Evolutionary conservation across 2,113 vertebrate genomes (phyloP).

Genomic region (Podilymbus podiceps): DNA sequence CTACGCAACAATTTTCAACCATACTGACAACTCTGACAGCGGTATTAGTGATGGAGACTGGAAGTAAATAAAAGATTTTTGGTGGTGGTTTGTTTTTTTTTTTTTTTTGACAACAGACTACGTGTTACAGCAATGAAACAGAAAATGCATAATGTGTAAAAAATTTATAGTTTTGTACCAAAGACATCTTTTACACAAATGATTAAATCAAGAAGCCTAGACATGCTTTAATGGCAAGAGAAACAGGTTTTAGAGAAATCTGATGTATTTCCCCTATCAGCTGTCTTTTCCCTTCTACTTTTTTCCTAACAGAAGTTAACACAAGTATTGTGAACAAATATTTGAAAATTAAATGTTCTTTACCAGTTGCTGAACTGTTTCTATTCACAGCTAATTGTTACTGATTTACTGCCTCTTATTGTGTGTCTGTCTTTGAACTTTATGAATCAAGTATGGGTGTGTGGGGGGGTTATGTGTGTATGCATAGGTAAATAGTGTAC

Average conservation of each 20-base stretch:
- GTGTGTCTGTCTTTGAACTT: background rate
- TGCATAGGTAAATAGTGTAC: background rate
- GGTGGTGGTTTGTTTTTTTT: too few relatives aligned
- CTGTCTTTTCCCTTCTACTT: background rate
- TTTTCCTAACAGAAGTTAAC: background rate
- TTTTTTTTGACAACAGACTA: background rate
- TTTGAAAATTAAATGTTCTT: background rate
- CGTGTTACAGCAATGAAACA: rapidly evolving
- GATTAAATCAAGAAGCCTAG: background rate
- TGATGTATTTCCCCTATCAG: background rate
- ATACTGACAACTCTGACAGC: background rate
- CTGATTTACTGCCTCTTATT: background rate
- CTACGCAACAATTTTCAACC: background rate
- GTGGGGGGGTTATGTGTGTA: background rate
- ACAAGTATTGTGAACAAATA: background rate
- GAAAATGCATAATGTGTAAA: background rate
- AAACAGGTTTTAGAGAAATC: background rate
- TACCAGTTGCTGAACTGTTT: background rate
- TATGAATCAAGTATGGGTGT: background rate
- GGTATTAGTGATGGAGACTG: background rate
- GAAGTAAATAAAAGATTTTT: background rate
- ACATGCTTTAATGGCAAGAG: background rate
- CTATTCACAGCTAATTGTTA: background rate
- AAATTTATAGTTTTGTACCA: background rate
- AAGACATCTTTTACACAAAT: background rate